Base-by-base conservation (phyloP, 1,140 invertebrate genomes). In the Limonius californicus region DNA sequence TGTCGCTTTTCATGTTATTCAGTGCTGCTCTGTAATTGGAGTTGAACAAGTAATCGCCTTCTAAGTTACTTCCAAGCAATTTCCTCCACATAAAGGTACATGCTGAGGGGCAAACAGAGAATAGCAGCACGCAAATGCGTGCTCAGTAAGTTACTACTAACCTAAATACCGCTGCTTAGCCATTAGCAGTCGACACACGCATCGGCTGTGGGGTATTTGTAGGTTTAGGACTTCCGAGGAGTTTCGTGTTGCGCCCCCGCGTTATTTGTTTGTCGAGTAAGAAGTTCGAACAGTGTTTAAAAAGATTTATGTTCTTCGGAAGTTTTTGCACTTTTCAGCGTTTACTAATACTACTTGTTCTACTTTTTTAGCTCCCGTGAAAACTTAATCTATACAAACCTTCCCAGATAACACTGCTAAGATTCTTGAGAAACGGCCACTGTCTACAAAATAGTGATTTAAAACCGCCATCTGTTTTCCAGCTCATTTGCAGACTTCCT, bases 51-150 rank as follows among this genome's bases (percentile, higher is more conserved):
- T 50, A 50, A 50, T 50, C 45, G 45, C 45, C 16, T 50, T 21
- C 45, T 50, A 50, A 50, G 45, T 50, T 50, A 50, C 45, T 21
- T 50, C 45, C 45, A 50, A 19, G 45, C 45, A 50, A 50, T 50
- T 50, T 50, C 45, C 45, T 50, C 19, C 7, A 21, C 16, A 50
- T 21, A 50, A 50, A 50, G 20, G 45, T 21, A 50, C 16, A 19
- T 14, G 15, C 45, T 50, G 16, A n/a, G 16, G 45, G 4, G 35
- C 35, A 39, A 27, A 39, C 35, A 39, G 35, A 32, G n/a, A 39
- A 39, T 39, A 39, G 3, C 3, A 39, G n/a, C 45, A 50, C 45
- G 45, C 45, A 50, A 50, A 50, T 50, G 45, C 45, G 45, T 50
- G 45, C 45, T 14, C 16, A 11, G 6, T 19, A 50, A 50, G 45